phyloP scores from a whole-genome alignment of 2,888 invertebrate genomes.

The Nephrotoma guestfalica region DNA sequence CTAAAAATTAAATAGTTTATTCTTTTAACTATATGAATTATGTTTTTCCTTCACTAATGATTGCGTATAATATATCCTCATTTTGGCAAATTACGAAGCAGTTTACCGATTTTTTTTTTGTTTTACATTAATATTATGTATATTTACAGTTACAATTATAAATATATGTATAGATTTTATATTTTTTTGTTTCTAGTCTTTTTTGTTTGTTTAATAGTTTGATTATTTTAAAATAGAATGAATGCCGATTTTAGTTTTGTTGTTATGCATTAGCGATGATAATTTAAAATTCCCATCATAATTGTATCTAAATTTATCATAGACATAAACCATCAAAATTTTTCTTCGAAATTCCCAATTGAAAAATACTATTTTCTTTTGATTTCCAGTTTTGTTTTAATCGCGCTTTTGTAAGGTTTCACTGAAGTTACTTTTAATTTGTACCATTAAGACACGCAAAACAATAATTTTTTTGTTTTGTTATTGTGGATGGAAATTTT shows the following conservation, averaged over 20 bases:
- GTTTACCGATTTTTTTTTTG: neutral
- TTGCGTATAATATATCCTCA: neutral
- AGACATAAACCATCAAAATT: neutral
- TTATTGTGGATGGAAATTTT: neutral
- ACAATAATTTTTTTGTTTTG: neutral
- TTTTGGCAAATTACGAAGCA: neutral
- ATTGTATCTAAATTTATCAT: neutral
- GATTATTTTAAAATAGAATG: neutral
- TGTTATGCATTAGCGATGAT: neutral
- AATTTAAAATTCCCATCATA: neutral
- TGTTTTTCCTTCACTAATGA: neutral
- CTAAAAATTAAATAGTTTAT: neutral
- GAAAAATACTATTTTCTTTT: neutral
- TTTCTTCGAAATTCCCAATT: neutral
- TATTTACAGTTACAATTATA: neutral
- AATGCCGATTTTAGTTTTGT: neutral
- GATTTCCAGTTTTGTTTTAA: neutral
- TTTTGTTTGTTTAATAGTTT: neutral
- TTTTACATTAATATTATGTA: neutral
- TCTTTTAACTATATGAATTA: neutral
- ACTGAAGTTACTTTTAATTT: neutral
- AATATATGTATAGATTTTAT: neutral
- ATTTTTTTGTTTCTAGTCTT: neutral
- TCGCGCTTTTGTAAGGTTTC: neutral
- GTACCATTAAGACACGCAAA: neutral